Percentiles rank a stretch among this genome's conserved stretches.
These are phyloP conservation scores for Parnassius apollo DNA, from an alignment of 2,888 invertebrate species.

Conservation along the genomic window DNA sequence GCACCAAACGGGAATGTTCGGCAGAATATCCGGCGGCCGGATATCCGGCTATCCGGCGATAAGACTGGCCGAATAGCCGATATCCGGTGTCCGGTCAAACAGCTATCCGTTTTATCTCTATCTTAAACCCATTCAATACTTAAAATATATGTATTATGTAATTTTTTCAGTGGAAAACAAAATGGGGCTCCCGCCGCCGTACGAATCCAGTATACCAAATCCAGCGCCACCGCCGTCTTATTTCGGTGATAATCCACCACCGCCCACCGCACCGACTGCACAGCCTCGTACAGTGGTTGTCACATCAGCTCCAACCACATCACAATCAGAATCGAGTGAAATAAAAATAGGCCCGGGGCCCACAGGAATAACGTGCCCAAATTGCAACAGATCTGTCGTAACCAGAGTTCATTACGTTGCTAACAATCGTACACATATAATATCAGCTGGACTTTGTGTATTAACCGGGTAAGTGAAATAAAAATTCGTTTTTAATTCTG, in stretches of 20 bases:
- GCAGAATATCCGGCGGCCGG: no score
- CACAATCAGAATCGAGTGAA: slow-evolving; percentile 32
- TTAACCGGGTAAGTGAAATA: slow-evolving; percentile 60
- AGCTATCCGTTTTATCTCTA: no score
- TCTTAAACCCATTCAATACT: no score
- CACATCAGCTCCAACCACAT: slow-evolving; percentile 39
- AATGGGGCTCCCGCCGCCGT: slow-evolving; percentile 73
- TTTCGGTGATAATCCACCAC: slow-evolving; percentile 67
- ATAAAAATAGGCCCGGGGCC: slow-evolving; percentile 67
- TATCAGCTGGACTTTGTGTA: slow-evolving; percentile 70
- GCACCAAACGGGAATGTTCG: no score
- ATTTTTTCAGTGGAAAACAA: slow-evolving; percentile 73
- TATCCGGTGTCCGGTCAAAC: no score
- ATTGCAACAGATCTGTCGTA: slow-evolving; percentile 66
- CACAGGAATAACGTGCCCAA: slow-evolving; percentile 63
- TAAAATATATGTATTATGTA: no score
- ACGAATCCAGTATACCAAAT: slow-evolving; percentile 60
- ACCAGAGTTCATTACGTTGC: slow-evolving; percentile 69
- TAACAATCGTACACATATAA: slow-evolving; percentile 70
- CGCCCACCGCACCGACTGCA: slow-evolving; percentile 50
- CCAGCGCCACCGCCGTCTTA: slow-evolving; percentile 71
- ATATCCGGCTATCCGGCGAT: no score
- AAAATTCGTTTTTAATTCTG: background rate
- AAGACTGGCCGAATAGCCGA: no score
- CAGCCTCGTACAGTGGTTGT: slow-evolving; percentile 64